phyloP scores from a whole-genome alignment of 2,888 invertebrate species.

The Hirtodrosophila histrioides region DNA sequence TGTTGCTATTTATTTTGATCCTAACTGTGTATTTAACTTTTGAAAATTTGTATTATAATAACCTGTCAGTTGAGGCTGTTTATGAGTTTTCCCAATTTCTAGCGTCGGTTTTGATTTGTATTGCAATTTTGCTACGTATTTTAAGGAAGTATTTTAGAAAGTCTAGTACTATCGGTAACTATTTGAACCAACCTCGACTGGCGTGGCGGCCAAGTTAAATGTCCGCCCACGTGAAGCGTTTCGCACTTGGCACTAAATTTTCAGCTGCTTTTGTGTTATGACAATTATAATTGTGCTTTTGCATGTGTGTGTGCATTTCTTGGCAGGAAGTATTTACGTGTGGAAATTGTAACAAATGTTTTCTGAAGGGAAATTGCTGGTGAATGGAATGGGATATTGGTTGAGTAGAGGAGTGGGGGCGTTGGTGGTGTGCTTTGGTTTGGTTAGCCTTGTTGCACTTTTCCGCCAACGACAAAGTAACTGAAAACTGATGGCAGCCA shows the following conservation, averaged over 20 bases:
- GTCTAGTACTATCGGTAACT: too few species aligned
- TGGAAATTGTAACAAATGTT: slow-evolving; percentile 76
- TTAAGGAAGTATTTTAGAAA: too few species aligned
- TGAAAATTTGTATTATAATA: too few species aligned
- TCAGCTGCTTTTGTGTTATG: slow-evolving; percentile 78
- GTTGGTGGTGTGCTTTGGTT: slow-evolving; percentile 8
- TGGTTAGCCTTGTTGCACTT: slow-evolving; percentile 68
- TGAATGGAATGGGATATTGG: too few species aligned
- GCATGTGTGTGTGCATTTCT: slow-evolving; percentile 59
- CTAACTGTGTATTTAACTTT: too few species aligned
- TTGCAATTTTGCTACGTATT: too few species aligned
- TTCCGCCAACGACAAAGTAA: slow-evolving; percentile 52
- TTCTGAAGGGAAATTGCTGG: slow-evolving; percentile 29
- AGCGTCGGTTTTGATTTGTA: too few species aligned
- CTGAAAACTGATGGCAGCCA: slow-evolving; percentile 49
- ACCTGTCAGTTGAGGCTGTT: too few species aligned
- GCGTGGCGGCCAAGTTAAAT: slow-evolving; percentile 31
- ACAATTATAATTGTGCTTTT: slow-evolving; percentile 77
- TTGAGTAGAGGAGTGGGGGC: slow-evolving; percentile 5
- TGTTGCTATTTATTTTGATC: too few species aligned
- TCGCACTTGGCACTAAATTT: slow-evolving; percentile 77
- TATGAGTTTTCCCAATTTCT: too few species aligned
- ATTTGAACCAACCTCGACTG: slow-evolving; percentile 23
- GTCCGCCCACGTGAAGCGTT: slow-evolving; percentile 63
- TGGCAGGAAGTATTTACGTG: slow-evolving; percentile 75